Conservation (phyloP, 1,140 invertebrate genomes). For the Drosophila varians region DNA sequence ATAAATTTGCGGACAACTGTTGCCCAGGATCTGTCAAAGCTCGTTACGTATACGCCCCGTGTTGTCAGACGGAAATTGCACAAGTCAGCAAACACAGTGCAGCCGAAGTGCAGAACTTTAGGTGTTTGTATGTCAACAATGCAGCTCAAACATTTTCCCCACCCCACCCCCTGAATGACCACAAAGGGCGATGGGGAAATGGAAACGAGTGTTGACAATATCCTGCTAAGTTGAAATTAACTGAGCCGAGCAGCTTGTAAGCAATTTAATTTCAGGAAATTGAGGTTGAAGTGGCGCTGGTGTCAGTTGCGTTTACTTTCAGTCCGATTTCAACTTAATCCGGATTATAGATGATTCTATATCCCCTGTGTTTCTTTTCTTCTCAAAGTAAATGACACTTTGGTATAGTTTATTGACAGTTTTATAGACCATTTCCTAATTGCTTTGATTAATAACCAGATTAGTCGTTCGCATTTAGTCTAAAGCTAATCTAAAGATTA, state of each 20-base stretch:
- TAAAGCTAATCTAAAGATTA: not conserved
- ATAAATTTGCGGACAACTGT: conserved; percentile 26
- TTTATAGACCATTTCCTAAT: not conserved
- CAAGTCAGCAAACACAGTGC: conserved; percentile 68
- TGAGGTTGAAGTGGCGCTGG: conserved; percentile 54
- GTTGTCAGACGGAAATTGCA: conserved; percentile 72
- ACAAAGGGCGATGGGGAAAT: not conserved
- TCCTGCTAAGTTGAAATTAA: conserved; percentile 71
- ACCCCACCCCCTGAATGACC: no score
- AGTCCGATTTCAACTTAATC: no score
- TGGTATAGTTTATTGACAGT: not conserved
- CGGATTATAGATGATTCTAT: no score
- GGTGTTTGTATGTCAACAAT: conserved; percentile 43
- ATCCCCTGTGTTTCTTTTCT: not conserved
- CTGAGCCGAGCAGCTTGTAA: conserved; percentile 35
- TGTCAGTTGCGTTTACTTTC: conserved; percentile 35
- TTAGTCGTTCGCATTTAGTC: not conserved
- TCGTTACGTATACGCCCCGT: conserved; percentile 61
- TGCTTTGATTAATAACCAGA: not conserved
- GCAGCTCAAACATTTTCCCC: conserved; percentile 45
- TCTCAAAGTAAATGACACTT: not conserved
- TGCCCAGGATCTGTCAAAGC: conserved; percentile 25
- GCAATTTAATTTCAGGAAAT: conserved; percentile 72
- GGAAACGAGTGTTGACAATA: conserved; percentile 68
- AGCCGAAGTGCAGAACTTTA: conserved; percentile 32